Conservation (phyloP, 2,888 invertebrate genomes). For the Crematogaster levior region DNA sequence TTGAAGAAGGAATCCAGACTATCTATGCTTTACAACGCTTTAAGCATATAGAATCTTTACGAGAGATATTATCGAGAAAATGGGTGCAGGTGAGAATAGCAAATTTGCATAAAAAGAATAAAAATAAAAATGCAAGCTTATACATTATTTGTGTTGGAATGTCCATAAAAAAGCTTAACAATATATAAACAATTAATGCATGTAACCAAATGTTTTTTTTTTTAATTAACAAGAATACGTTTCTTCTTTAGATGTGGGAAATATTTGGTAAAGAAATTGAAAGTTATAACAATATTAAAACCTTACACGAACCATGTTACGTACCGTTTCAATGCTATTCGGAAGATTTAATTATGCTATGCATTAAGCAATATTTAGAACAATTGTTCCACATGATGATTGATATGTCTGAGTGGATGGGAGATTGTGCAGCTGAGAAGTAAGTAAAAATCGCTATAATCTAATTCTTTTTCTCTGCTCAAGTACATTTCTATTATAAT, state of each 20-base stretch:
- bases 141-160: background rate
- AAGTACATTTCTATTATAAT: background rate
- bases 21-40: constrained; percentile 84
- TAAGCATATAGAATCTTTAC: constrained; percentile 69
- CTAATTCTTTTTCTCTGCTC: constrained; percentile 1
- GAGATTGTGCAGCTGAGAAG: constrained; percentile 70
- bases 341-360: constrained; percentile 89
- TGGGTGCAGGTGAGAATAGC: constrained; percentile 75
- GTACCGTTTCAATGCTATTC: constrained; percentile 90
- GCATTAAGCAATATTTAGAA: constrained; percentile 87
- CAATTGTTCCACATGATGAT: constrained; percentile 75
- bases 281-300: constrained; percentile 88
- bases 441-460: constrained; percentile 59
- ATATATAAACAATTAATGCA: too few relatives aligned
- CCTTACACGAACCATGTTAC: constrained; percentile 87
- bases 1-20: constrained; percentile 87
- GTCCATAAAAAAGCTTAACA: background rate
- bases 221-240: background rate
- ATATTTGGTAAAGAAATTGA: constrained; percentile 92
- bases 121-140: background rate
- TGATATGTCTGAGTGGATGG: constrained; percentile 81
- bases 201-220: background rate
- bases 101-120: background rate
- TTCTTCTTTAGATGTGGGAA: constrained; percentile 88
- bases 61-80: constrained; percentile 74